Percentiles rank a stretch among this genome's conserved stretches.
Conservation (phyloP, 2,797 vertebrate species). For the Myoxocephalus aenaeus region DNA sequence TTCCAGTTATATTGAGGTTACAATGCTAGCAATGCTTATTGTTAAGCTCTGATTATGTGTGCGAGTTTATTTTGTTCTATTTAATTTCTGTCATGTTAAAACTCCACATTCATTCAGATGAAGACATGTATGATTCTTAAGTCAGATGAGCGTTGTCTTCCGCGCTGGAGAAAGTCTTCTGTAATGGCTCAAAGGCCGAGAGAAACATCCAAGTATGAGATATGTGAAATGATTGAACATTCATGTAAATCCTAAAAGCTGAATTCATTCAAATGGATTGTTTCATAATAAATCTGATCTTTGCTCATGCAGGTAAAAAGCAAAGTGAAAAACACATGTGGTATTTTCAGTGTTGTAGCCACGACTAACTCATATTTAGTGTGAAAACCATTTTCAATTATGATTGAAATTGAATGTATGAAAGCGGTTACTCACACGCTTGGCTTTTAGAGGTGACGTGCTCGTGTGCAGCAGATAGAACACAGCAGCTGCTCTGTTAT, state of each 20-base stretch:
- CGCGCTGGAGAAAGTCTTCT: too few relatives aligned
- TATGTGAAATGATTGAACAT: not conserved
- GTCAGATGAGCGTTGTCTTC: not conserved
- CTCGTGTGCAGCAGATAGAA: not conserved
- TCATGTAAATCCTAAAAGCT: not conserved
- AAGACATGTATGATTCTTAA: not conserved
- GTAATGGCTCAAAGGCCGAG: not conserved
- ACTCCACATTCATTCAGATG: not conserved
- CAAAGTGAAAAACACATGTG: not conserved
- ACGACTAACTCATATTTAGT: not conserved
- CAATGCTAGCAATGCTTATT: not conserved
- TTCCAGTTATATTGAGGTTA: not conserved
- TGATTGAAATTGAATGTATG: conserved; percentile 12
- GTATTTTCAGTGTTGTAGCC: not conserved
- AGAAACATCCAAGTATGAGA: not conserved
- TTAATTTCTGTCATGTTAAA: conserved; percentile 3
- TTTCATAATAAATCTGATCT: conserved; percentile 1
- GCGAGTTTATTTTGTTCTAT: not conserved
- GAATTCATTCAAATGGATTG: not conserved
- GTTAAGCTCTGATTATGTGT: not conserved
- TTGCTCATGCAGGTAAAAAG: not conserved
- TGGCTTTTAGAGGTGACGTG: not conserved
- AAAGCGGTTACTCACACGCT: not conserved
- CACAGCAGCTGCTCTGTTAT: not conserved
- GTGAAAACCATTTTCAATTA: not conserved